Evolutionary conservation across 1,140 invertebrate genomes (phyloP), one percentile per base, ranked within the genome.

Genomic region (Drosophila mojavensis): DNA sequence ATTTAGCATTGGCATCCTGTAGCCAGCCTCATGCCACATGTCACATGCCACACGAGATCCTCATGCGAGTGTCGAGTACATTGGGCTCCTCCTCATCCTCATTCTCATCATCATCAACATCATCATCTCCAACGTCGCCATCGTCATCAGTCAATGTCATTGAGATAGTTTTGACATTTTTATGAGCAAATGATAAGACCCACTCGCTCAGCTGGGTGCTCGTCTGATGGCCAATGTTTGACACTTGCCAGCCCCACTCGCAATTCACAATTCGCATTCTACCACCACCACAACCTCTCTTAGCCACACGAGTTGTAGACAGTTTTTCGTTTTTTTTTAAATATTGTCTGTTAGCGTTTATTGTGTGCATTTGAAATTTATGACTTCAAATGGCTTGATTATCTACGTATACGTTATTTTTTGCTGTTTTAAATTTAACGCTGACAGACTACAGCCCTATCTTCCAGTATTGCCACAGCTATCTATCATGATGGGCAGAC

Each of bases 81-180:
- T 47, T 47, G 58, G 33, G 26, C 20, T 59, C 24, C 24, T 59
- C 41, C 15, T 47, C 43, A 17, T 55, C 54, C n/a, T 60, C 54
- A 20, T 48, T 20, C 33, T 30, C 28, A 30, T 30, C 28, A 30
- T 24, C 20, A 3, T 24, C 20, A 24, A 65, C 48, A 24, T 41
- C 63, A 26, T 56, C 45, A 53, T 28, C 61, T 20, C 47, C 51
- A 33, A 30, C 50, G 45, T 17, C 28, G 50, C 5, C 54, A 51
- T 59, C 77, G 86, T 82, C 79, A 90, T 90, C 86, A 90, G 74
- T 90, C 86, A 90, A 83, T 80, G 86, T 90, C 86, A 83, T 62
- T 66, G 63, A 79, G 82, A 90, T 82, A 90, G 86, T 90, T 90
- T 86, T 88, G 85, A 89, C 85, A 90, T 85, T 89, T 89, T 91